Conservation (phyloP, 2,113 vertebrate genomes). For the Sceloporus tristichus region DNA sequence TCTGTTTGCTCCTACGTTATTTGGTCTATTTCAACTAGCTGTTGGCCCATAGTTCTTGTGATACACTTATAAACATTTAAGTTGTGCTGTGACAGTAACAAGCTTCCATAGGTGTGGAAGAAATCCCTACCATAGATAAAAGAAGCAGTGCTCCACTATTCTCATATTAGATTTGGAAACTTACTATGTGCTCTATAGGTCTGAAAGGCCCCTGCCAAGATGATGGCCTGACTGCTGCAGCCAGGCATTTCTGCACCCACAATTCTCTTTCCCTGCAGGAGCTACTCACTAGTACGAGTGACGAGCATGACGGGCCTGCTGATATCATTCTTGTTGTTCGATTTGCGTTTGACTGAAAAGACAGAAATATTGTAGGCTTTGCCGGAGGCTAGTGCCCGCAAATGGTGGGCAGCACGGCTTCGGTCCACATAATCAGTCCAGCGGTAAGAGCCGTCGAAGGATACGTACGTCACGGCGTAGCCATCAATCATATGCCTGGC, state of each 20-base stretch:
- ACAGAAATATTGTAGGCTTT: constrained; percentile 96
- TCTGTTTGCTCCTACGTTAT: background rate
- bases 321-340: constrained; percentile 92
- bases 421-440: constrained; percentile 92
- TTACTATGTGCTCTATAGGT: background rate
- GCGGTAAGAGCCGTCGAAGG: constrained; percentile 84
- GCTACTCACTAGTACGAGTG: constrained; percentile 91
- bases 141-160: background rate
- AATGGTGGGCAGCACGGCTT: constrained; percentile 86
- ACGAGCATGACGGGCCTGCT: constrained; percentile 90
- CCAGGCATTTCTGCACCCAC: background rate
- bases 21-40: background rate
- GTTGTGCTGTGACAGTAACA: background rate
- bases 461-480: constrained; percentile 91
- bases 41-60: background rate
- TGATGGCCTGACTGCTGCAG: background rate
- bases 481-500: constrained; percentile 87
- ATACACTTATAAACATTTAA: background rate
- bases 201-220: background rate
- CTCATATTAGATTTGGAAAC: background rate
- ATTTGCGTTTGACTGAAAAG: constrained; percentile 92
- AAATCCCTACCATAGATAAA: background rate
- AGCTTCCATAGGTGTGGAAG: background rate
- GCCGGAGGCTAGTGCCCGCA: constrained; percentile 88
- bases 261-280: constrained; percentile 43